Conservation (phyloP, 2,113 vertebrate genomes). For the Halichoeres trimaculatus region DNA sequence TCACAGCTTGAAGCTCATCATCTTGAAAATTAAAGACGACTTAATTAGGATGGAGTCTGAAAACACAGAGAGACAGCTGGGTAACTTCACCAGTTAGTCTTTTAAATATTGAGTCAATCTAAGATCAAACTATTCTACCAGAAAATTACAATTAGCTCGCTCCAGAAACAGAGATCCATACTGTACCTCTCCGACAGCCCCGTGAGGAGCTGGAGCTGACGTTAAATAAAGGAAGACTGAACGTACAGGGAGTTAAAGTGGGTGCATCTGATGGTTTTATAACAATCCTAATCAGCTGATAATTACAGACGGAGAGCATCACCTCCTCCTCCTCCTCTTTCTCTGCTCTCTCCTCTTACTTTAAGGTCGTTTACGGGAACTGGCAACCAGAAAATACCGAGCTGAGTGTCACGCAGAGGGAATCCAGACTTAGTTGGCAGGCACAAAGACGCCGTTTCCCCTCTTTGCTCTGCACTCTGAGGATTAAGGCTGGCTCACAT, state of each 20-base stretch:
- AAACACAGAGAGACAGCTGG: conserved; percentile 1
- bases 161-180: conserved; percentile 20
- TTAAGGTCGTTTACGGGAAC: conserved; percentile 49
- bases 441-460: conserved; percentile 57
- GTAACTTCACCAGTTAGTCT: conserved; percentile 26
- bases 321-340: conserved; percentile 28
- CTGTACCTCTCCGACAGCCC: conserved; percentile 1
- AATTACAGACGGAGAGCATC: conserved; percentile 45
- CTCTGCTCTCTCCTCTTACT: conserved; percentile 1
- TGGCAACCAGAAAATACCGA: conserved; percentile 53
- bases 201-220: background rate
- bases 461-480: conserved; percentile 48
- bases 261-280: conserved; percentile 37
- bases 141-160: conserved; percentile 44
- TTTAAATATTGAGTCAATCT: conserved; percentile 27
- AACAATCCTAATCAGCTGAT: conserved; percentile 39
- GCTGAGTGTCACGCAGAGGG: conserved; percentile 55
- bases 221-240: background rate
- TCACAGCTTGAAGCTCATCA: background rate
- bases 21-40: conserved; percentile 2
- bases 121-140: conserved; percentile 16
- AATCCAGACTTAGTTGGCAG: conserved; percentile 71
- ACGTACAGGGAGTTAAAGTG: background rate
- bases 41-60: conserved; percentile 38
- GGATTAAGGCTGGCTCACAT: conserved; percentile 67